A percentile compares a stretch with the other conserved stretches of the same genome.
phyloP scores from a whole-genome alignment of 1,140 invertebrate species.

The Aphidius ervi region DNA sequence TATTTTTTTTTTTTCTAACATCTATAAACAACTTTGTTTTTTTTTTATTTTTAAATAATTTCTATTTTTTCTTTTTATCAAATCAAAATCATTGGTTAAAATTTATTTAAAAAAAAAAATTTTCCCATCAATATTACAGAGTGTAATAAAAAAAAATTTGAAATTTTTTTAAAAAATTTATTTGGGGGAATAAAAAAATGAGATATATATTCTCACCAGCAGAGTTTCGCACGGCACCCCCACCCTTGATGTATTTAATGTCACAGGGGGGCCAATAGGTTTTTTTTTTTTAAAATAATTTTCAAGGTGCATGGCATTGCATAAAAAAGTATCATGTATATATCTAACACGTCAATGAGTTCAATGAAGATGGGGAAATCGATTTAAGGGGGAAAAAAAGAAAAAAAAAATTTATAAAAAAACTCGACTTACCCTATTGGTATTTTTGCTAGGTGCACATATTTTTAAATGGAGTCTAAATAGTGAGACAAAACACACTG shows the following conservation, averaged over 20 bases:
- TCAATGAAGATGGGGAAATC: conserved; percentile 24
- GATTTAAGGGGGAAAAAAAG: conserved; percentile 16
- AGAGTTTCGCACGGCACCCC: conserved; percentile 44
- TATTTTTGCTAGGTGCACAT: conserved; percentile 37
- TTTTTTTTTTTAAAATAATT: no score
- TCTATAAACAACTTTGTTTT: not conserved
- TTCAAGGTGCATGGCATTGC: conserved; percentile 2
- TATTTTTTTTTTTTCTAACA: not conserved
- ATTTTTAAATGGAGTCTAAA: not conserved
- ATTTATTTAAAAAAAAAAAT: conserved; percentile 17
- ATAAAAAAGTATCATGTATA: conserved; percentile 13
- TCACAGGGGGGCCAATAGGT: conserved; percentile 16
- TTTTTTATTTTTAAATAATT: not conserved
- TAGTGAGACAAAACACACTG: conserved; percentile 4
- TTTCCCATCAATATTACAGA: conserved; percentile 40
- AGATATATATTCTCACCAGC: conserved; percentile 41
- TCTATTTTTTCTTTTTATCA: not conserved
- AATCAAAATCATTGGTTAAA: not conserved
- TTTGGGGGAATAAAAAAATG: conserved; percentile 4
- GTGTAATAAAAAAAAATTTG: conserved; percentile 29
- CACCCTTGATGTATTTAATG: conserved; percentile 11
- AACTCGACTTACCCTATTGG: conserved; percentile 25
- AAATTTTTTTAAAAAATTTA: conserved; percentile 33
- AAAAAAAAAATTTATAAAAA: conserved; percentile 13
- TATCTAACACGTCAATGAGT: not conserved